Evolutionary conservation across 2,797 vertebrate genomes (phyloP).

Genomic region (Gallirallus australis): DNA sequence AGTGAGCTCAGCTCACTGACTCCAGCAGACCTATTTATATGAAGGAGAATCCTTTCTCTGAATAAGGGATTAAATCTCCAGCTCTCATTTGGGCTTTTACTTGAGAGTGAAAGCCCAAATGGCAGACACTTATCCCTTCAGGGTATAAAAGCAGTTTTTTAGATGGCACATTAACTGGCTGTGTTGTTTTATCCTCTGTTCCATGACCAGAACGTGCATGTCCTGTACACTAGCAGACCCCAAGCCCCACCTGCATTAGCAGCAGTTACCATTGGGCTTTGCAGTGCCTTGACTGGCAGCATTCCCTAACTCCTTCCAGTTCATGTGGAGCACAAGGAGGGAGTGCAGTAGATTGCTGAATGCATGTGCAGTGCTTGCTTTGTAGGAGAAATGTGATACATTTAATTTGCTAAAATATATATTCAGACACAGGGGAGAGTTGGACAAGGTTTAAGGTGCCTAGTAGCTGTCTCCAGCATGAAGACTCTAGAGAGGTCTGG

Average conservation of each 20-base stretch:
- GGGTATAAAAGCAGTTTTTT: constrained; percentile 20
- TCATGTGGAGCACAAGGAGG: not conserved
- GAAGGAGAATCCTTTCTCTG: constrained; percentile 52
- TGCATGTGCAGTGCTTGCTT: not conserved
- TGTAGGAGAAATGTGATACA: not conserved
- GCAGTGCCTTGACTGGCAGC: not conserved
- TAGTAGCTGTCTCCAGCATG: not conserved
- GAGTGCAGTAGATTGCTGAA: not conserved
- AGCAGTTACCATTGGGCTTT: not conserved
- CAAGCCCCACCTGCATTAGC: not conserved
- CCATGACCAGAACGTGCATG: not conserved
- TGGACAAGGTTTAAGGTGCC: not conserved
- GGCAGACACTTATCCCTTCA: constrained; percentile 39
- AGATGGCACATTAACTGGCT: not conserved
- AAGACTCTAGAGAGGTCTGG: not conserved
- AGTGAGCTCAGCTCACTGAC: constrained; percentile 10
- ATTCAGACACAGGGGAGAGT: not conserved
- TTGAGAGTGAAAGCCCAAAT: constrained; percentile 26
- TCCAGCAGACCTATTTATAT: constrained; percentile 44
- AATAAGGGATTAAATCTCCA: constrained; percentile 48
- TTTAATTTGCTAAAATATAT: not conserved
- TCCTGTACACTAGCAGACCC: not conserved
- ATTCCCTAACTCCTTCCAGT: not conserved
- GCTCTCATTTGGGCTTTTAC: not conserved
- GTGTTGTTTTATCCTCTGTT: not conserved